phyloP scores from a whole-genome alignment of 2,797 vertebrate species.

The Meda fulgida region DNA sequence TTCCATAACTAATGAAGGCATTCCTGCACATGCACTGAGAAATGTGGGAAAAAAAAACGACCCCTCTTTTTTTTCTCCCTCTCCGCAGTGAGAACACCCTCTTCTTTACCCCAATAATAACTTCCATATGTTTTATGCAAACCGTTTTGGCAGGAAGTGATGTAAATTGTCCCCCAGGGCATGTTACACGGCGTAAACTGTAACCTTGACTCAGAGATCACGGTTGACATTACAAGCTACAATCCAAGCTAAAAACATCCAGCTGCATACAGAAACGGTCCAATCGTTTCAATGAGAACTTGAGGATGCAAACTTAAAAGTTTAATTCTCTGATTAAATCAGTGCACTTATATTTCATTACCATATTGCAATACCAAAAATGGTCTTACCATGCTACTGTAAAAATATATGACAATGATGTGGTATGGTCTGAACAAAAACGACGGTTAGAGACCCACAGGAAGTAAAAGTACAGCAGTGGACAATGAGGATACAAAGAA shows the following conservation, averaged over 20 bases:
- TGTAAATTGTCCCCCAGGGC: conserved; percentile 40
- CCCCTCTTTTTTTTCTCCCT: background rate
- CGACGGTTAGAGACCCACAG: background rate
- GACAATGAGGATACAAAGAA: conserved; percentile 6
- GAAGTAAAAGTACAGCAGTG: background rate
- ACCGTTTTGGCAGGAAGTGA: conserved; percentile 75
- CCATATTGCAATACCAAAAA: background rate
- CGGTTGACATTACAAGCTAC: conserved; percentile 12
- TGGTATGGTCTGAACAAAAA: background rate
- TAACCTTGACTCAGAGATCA: conserved; percentile 19
- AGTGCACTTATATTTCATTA: background rate
- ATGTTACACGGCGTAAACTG: conserved; percentile 28
- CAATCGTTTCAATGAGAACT: background rate
- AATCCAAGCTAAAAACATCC: background rate
- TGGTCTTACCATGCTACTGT: background rate
- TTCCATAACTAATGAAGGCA: conserved; percentile 62
- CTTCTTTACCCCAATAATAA: conserved; percentile 32
- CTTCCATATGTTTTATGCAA: conserved; percentile 65
- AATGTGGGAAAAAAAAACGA: conserved; percentile 71
- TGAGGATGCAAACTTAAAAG: background rate
- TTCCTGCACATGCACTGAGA: conserved; percentile 60
- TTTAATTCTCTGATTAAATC: background rate
- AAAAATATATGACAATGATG: background rate
- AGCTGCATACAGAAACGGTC: background rate
- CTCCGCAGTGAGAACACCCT: conserved; percentile 22